Evolutionary conservation across 1,140 invertebrate genomes (phyloP).

Genomic region (Drosophila pseudoananassae): DNA sequence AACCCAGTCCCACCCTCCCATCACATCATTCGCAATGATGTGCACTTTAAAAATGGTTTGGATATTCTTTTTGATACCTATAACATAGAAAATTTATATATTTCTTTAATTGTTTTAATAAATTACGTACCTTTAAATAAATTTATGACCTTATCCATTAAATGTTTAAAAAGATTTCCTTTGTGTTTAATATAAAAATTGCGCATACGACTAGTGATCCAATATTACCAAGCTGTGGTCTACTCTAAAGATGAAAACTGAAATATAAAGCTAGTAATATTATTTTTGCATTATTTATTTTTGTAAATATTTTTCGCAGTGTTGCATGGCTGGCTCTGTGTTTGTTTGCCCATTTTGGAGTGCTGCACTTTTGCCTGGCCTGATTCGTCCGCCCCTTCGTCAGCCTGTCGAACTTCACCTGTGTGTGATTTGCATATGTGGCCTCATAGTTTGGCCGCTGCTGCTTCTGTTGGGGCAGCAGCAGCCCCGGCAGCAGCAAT

Average conservation of each 20-base stretch:
- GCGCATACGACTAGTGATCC: no score
- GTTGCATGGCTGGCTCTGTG: slow-evolving; percentile 21
- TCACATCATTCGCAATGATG: slow-evolving; percentile 27
- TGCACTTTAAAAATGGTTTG: slow-evolving; percentile 14
- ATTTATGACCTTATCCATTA: no score
- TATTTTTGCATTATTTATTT: not conserved
- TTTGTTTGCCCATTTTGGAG: slow-evolving; percentile 75
- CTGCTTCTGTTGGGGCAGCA: slow-evolving; percentile 68
- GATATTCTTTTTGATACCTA: not conserved
- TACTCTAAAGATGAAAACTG: not conserved
- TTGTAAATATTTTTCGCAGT: slow-evolving; percentile 11
- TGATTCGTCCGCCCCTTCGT: slow-evolving; percentile 31
- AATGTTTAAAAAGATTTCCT: no score
- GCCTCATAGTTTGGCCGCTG: slow-evolving; percentile 57
- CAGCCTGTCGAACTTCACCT: slow-evolving; percentile 73
- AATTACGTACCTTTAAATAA: not conserved
- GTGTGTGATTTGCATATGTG: slow-evolving; percentile 75
- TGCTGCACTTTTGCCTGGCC: slow-evolving; percentile 77
- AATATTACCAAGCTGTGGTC: not conserved
- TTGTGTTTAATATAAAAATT: not conserved
- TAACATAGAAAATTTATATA: no score
- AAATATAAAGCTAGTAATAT: no score
- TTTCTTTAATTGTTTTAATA: no score
- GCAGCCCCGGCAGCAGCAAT: slow-evolving; percentile 40
- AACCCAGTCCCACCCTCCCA: slow-evolving; percentile 39